Evolutionary conservation across 1,140 invertebrate species (phyloP).

Genomic region (Laodelphax striatellus): DNA sequence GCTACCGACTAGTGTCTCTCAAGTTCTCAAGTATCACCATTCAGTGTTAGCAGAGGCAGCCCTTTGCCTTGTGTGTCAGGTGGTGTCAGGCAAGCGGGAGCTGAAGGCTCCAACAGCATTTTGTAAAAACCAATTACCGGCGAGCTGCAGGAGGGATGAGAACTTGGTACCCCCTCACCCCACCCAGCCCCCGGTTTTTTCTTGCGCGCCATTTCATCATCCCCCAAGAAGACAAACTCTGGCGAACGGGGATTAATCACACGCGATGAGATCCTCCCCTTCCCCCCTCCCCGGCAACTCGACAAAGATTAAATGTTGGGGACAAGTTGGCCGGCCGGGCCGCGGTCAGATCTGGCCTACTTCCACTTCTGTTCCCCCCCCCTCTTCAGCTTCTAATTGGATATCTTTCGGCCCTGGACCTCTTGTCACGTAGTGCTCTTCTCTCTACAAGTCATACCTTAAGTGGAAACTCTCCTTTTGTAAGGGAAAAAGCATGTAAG

Average conservation of each 20-base stretch:
- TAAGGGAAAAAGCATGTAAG: no score
- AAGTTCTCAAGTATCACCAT: no score
- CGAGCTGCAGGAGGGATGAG: background rate
- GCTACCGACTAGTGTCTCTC: no score
- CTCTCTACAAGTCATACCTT: no score
- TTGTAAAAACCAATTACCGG: slow-evolving; percentile 2
- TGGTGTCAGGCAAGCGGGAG: background rate
- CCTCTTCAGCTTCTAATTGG: background rate
- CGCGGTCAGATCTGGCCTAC: background rate
- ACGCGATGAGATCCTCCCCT: background rate
- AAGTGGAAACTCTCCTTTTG: no score
- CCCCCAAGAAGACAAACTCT: slow-evolving; percentile 1
- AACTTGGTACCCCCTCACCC: background rate
- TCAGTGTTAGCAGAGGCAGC: no score
- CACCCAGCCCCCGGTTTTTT: background rate
- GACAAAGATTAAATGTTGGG: background rate
- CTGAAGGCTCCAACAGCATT: background rate
- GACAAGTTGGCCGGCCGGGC: background rate
- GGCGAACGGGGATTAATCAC: slow-evolving; percentile 1
- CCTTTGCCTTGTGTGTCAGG: background rate
- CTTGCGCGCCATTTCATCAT: background rate
- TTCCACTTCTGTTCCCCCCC: background rate
- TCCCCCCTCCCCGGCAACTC: background rate
- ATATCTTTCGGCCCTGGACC: no score
- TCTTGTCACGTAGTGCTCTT: no score